Percentiles rank a stretch among this genome's conserved stretches.
Evolutionary conservation across 2,113 vertebrate genomes (phyloP).

Genomic region (Trinectes maculatus): DNA sequence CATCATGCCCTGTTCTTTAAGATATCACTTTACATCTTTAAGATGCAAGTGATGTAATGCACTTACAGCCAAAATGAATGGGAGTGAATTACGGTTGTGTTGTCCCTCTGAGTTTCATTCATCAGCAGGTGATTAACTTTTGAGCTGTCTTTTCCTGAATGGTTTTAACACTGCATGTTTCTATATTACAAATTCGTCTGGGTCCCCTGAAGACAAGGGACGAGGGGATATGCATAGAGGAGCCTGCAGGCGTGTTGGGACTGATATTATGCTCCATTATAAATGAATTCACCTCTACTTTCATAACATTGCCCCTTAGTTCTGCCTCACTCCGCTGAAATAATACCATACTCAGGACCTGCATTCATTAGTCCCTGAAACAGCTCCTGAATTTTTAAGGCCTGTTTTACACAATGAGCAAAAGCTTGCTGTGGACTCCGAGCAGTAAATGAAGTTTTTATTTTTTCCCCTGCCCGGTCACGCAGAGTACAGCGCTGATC

Average conservation of each 20-base stretch:
- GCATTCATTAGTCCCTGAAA: slow-evolving; percentile 75
- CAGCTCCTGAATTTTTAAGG: slow-evolving; percentile 77
- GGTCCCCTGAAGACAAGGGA: slow-evolving; percentile 21
- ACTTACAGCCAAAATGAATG: slow-evolving; percentile 12
- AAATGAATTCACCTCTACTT: slow-evolving; percentile 63
- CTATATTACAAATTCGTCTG: slow-evolving; percentile 38
- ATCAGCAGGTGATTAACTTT: slow-evolving; percentile 54
- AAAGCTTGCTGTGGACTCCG: slow-evolving; percentile 57
- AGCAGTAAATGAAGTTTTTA: slow-evolving; percentile 55
- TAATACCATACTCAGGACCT: slow-evolving; percentile 71
- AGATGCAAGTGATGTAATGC: too few relatives aligned
- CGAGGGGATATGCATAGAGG: slow-evolving; percentile 47
- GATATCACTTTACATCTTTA: too few relatives aligned
- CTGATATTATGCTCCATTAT: slow-evolving; percentile 55
- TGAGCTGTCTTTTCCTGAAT: slow-evolving; percentile 29
- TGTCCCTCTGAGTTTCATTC: slow-evolving; percentile 39
- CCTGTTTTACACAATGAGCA: slow-evolving; percentile 68
- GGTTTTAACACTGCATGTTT: slow-evolving; percentile 1
- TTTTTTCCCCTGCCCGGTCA: slow-evolving; percentile 6
- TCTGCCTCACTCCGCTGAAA: slow-evolving; percentile 69
- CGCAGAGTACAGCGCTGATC: slow-evolving; percentile 38
- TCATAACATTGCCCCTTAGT: slow-evolving; percentile 59
- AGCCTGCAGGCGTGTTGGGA: slow-evolving; percentile 42
- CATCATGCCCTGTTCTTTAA: slow-evolving; percentile 30
- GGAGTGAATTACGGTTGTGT: slow-evolving; percentile 12